Conservation (phyloP, 1,140 invertebrate species). For the Musca vetustissima region DNA sequence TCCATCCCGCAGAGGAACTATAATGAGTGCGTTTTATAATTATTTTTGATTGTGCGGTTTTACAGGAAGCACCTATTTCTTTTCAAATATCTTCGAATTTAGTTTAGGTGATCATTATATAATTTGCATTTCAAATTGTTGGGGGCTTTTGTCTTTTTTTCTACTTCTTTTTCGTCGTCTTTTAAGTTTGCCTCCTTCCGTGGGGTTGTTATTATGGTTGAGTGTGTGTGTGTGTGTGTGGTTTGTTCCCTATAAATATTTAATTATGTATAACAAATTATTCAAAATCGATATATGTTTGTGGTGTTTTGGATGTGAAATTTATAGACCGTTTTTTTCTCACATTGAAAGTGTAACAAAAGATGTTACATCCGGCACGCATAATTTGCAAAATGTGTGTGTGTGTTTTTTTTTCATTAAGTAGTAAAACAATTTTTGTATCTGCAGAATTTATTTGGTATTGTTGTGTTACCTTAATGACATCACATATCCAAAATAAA, state of each 20-base stretch:
- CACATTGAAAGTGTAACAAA: background rate
- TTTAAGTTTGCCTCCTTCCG: background rate
- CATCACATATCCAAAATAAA: too few relatives aligned
- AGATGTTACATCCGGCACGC: conserved; percentile 14
- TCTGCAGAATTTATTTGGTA: too few relatives aligned
- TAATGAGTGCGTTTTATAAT: conserved; percentile 22
- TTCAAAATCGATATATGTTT: conserved; percentile 7
- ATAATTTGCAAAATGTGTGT: conserved; percentile 4
- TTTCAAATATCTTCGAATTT: background rate
- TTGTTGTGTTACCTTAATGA: too few relatives aligned
- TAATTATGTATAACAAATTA: conserved; percentile 20
- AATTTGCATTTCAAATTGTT: conserved; percentile 21
- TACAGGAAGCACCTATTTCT: conserved; percentile 17
- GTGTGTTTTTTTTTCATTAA: too few relatives aligned
- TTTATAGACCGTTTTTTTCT: background rate
- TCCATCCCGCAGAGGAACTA: background rate
- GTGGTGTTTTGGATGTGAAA: background rate
- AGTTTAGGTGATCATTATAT: conserved; percentile 6
- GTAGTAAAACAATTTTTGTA: too few relatives aligned
- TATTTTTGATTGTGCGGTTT: conserved; percentile 20
- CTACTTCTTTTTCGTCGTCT: background rate
- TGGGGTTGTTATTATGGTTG: conserved; percentile 12
- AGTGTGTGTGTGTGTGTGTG: background rate
- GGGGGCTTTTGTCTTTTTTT: too few relatives aligned
- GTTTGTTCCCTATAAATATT: background rate